These are phyloP conservation scores for Pollicipes pollicipes DNA, from an alignment of 1,140 invertebrate species.

Conservation along the genomic window DNA sequence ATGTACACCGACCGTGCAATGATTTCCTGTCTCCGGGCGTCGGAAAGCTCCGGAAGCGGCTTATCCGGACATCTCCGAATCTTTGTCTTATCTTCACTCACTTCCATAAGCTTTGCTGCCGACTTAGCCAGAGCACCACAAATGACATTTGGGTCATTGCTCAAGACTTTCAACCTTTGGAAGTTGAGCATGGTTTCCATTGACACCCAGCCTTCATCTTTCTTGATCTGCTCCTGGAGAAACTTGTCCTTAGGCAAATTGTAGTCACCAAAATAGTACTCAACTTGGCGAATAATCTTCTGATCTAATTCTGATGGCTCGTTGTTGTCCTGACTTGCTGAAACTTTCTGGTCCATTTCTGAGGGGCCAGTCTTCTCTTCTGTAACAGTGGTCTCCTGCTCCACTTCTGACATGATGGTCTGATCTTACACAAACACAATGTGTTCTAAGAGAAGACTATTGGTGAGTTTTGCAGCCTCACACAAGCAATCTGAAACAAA, in stretches of 20 bases:
- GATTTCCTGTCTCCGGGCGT: constrained; percentile 59
- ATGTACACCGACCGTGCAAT: constrained; percentile 59
- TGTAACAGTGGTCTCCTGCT: no score
- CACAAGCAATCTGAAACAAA: no score
- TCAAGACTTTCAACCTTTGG: constrained; percentile 58
- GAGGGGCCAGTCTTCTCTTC: no score
- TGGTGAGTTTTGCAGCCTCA: no score
- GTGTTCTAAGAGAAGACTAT: no score
- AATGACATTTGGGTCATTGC: constrained; percentile 48
- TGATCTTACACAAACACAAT: no score
- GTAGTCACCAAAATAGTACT: constrained; percentile 68
- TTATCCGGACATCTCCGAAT: constrained; percentile 54
- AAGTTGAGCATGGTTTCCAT: constrained; percentile 69
- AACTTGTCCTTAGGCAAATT: constrained; percentile 83
- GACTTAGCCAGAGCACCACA: constrained; percentile 54
- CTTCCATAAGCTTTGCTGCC: constrained; percentile 49
- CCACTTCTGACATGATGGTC: no score
- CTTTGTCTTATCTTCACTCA: constrained; percentile 55
- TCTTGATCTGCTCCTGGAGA: constrained; percentile 56
- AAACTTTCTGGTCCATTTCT: no score
- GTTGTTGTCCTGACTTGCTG: no score
- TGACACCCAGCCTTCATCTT: constrained; percentile 79
- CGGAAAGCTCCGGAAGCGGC: constrained; percentile 66
- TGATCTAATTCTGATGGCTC: constrained; percentile 8
- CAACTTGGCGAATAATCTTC: constrained; percentile 24